phyloP scores from a whole-genome alignment of 2,113 vertebrate genomes.

The Coracopsis vasa region DNA sequence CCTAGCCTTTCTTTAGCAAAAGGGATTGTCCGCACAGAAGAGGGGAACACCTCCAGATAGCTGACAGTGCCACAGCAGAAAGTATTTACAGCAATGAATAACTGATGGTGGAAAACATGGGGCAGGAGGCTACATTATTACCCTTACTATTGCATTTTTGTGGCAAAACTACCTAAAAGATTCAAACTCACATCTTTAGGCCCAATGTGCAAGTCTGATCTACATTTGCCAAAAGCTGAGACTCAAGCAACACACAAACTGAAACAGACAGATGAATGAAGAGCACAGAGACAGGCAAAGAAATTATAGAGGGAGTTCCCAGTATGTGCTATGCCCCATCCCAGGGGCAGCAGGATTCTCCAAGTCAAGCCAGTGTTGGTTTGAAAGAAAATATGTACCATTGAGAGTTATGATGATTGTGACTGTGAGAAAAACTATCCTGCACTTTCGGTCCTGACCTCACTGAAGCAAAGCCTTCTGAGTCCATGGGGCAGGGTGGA shows the following conservation, averaged over 20 bases:
- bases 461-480: conserved; percentile 9
- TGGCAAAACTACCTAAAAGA: neutral
- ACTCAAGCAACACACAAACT: neutral
- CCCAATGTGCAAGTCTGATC: neutral
- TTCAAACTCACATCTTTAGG: neutral
- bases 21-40: neutral
- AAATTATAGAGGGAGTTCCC: neutral
- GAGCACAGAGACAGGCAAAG: neutral
- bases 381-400: neutral
- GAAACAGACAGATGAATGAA: neutral
- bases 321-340: fast-evolving
- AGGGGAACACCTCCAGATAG: neutral
- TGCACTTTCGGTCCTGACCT: neutral
- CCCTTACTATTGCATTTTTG: neutral
- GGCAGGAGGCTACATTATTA: neutral
- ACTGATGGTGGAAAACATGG: neutral
- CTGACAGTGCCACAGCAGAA: neutral
- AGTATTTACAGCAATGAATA: neutral
- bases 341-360: neutral
- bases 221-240: neutral
- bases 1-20: conserved; percentile 59
- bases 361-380: neutral
- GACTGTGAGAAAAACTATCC: conserved; percentile 22
- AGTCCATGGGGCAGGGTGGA: conserved; percentile 20
- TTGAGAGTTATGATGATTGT: neutral